These are phyloP conservation scores for Heliornis fulica DNA, from an alignment of 2,113 vertebrate species.

Conservation along the genomic window DNA sequence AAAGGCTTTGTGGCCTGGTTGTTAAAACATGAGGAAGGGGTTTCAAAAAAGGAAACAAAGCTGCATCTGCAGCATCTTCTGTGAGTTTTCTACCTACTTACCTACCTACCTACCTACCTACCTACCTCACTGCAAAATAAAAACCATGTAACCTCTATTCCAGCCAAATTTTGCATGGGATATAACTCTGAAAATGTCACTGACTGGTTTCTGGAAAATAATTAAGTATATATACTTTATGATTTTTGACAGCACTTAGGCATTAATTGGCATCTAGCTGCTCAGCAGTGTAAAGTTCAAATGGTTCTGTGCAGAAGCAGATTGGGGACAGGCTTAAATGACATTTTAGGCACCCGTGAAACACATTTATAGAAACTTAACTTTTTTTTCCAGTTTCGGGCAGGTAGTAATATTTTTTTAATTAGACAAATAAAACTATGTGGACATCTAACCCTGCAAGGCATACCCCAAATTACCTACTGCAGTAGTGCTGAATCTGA, in stretches of 20 bases:
- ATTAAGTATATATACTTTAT: slow-evolving; percentile 3
- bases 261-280: slow-evolving; percentile 31
- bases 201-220: background rate
- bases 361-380: background rate
- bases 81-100: background rate
- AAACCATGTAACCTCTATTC: background rate
- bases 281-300: slow-evolving; percentile 12
- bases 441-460: background rate
- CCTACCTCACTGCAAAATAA: background rate
- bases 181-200: slow-evolving; percentile 33
- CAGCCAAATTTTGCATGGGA: background rate
- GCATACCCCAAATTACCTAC: background rate
- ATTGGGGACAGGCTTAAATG: background rate
- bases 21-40: background rate
- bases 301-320: background rate
- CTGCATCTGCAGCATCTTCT: background rate
- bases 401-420: background rate
- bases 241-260: slow-evolving; percentile 20
- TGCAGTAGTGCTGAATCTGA: background rate
- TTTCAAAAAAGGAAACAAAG: background rate
- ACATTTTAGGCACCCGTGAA: background rate
- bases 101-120: too few species aligned
- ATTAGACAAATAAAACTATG: background rate
- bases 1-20: background rate
- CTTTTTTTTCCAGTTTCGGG: background rate